Evolutionary conservation across 2,888 invertebrate species (phyloP), one percentile per base, ranked within the genome.

Genomic region (Cheilosia variabilis): DNA sequence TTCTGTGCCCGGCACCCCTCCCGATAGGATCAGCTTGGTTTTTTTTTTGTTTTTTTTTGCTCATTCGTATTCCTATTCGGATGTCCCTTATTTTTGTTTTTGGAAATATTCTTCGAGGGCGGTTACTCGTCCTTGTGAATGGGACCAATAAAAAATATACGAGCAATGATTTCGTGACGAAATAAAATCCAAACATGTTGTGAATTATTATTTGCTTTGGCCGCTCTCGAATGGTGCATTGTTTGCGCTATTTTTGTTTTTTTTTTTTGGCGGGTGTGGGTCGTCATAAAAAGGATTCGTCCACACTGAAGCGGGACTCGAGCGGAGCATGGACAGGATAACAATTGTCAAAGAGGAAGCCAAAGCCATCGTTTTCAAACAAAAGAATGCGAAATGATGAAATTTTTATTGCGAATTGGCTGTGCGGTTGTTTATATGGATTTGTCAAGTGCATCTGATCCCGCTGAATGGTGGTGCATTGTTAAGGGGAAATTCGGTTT

Each of bases 121-220:
- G 37, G 41, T 27, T 53, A 41, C 15, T 68, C 65, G 55, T 57
- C 66, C 68, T 37, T 37, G 45, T 22, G 55, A 83, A 66, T 66
- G 65, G 34, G 86, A 53, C 53, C 73, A 63, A 72, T 71, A 72
- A 58, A 75, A 71, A 66, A 57, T 68, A 86, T 86, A 77, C 81
- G 77, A 76, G 76, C 86, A 72, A 86, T 86, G 86, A 86, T 81
- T 81, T 77, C 86, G 86, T 86, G 86, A 86, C 81, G 76, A 76
- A 86, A 86, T 86, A 86, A 86, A 81, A 86, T 68, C 76, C 81
- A 81, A 81, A 86, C 86, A 86, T 77, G 86, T 73, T 86, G 86
- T 86, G 86, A 86, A 86, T 86, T 86, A 86, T 86, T 86, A 86
- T 86, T 81, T 76, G 80, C 45, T 62, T 86, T 75, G 41, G 71